Evolutionary conservation across 2,113 vertebrate species (phyloP), one percentile per base, ranked within the genome.

Genomic region (Platanista minor): DNA sequence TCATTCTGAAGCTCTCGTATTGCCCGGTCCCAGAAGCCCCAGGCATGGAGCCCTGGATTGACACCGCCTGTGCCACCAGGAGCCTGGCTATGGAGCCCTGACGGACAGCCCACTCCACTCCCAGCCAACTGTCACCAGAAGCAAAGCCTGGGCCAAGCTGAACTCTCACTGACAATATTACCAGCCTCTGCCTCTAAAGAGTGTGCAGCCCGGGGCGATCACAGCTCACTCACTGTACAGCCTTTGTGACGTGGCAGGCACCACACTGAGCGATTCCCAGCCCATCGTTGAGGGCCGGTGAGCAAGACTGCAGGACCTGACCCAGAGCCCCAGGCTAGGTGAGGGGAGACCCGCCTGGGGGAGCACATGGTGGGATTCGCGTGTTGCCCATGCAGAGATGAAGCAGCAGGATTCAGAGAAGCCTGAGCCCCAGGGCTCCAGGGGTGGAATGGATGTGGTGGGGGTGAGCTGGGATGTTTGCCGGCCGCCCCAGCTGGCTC

Each of bases 331-430:
- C 23, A 23, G 59, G 10, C 23, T 27, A 9, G 23, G 23, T 10
- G 0, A 10, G 59, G 59, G 59, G 59, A 27, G 9, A 3, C 59
- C 59, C 23, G 10, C 17, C 85, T 49, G 5, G 43, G 25, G 80
- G 13, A n/a, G 17, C 52, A 5, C 0, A 0, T 17, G 20, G 41
- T 1, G 89, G 0, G 52, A 82, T 52, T 33, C 0, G 0, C 0
- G 86, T 0, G 0, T 0, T 18, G 39, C 25, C 94, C 66, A 3
- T 0, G 17, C 39, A 13, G 0, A 11, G 54, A 7, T 2, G 11
- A 49, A n/a, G 33, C 17, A 12, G 4, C 17, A n/a, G 49, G 23
- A 11, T 33, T 17, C 7, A 33, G 3, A 17, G 9, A 49, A n/a
- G 11, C 41, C 3, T 61, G 4, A 5, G 0, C 0, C n/a, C 87